Base-by-base conservation (phyloP, 2,797 vertebrate genomes). In the Myripristis jacobus region DNA sequence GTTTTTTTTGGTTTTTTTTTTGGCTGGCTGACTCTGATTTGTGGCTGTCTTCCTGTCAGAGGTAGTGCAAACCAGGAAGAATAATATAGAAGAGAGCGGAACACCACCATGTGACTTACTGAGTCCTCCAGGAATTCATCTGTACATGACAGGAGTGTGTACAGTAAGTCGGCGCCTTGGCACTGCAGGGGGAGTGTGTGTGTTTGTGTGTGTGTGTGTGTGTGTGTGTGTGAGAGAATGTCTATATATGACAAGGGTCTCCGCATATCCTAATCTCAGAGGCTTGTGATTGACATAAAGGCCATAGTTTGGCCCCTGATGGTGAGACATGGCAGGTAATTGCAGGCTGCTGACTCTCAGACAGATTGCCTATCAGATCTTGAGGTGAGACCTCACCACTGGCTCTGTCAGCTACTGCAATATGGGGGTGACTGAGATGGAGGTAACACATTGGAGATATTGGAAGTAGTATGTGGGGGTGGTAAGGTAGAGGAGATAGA, bases 271-370 rank as follows among this genome's bases (percentile, higher is more conserved):
- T 36, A 70, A 54, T 38, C 52, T 75, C 13, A 22, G 61, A 74
- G 62, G 29, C 48, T 47, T 55, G 60, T 87, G 81, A 88, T 70
- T 86, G 85, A 90, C 83, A 72, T 47, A 16, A 62, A 74, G 72
- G 81, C 66, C 70, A 66, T 2, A 52, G 15, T 58, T 66, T 66
- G 70, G 73, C 53, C 77, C 73, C 77, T 65, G 75, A 31, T 64
- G 66, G 56, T 71, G 77, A 79, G 54, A 44, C 65, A 62, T 71
- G 69, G 66, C 70, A 72, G 51, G 79, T 92, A 91, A 93, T 90
- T 92, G 77, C 59, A 61, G 70, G 61, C 73, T 66, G 82, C 70
- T 78, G 75, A 84, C 78, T 72, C 25, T 75, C 52, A 65, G 59
- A 85, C 83, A 87, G 80, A 87, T 80, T 86, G 80, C 65, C 51